phyloP scores from a whole-genome alignment of 2,797 vertebrate species.

The Pempheris klunzingeri region DNA sequence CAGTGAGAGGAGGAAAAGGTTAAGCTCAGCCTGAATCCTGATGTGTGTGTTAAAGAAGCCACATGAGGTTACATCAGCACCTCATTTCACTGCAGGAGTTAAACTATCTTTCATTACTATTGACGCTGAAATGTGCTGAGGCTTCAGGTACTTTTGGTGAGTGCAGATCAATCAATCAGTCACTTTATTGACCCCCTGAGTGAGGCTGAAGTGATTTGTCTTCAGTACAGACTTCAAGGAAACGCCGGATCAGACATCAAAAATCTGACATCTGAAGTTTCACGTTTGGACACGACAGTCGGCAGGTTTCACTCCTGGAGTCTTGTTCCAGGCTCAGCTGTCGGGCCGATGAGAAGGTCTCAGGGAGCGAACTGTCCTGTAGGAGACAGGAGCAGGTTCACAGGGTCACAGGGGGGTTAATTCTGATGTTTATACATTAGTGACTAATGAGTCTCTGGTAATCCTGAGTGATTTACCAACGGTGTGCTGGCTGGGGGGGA shows the following conservation, averaged over 20 bases:
- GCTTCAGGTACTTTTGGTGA: background rate
- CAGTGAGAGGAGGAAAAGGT: too few relatives aligned
- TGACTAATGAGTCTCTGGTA: constrained; percentile 19
- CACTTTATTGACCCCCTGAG: background rate
- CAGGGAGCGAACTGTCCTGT: constrained; percentile 16
- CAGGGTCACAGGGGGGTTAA: background rate
- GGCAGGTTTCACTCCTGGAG: too few relatives aligned
- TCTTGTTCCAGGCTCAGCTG: constrained; percentile 2
- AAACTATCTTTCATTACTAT: background rate
- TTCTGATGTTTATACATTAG: background rate
- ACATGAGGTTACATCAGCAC: background rate
- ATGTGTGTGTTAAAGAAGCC: too few relatives aligned
- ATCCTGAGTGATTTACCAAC: constrained; percentile 27
- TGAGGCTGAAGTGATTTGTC: background rate
- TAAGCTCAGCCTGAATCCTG: too few relatives aligned
- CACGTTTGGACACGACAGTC: background rate
- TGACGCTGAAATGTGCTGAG: constrained; percentile 4
- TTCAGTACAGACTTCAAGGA: background rate
- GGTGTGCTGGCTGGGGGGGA: background rate
- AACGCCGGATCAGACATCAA: background rate
- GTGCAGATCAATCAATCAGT: background rate
- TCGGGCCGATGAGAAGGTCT: constrained; percentile 49
- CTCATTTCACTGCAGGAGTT: background rate
- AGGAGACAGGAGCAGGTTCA: constrained; percentile 6
- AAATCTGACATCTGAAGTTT: background rate